Conservation (phyloP, 2,113 vertebrate species). For the Oreotrochilus melanogaster region DNA sequence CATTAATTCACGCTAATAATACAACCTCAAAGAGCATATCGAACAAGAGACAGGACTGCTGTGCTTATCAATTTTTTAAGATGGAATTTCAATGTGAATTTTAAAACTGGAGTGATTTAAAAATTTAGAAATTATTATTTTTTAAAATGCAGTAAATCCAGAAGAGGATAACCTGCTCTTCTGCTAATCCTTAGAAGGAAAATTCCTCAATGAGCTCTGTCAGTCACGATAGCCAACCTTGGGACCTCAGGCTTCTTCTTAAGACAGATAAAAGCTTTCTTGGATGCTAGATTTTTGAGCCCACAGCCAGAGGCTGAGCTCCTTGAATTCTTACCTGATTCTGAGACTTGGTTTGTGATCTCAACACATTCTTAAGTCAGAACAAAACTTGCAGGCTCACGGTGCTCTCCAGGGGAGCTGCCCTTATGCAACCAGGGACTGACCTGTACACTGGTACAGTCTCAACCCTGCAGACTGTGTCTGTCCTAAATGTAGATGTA, state of each 20-base stretch:
- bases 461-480: background rate
- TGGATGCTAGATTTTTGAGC: background rate
- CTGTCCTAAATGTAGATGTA: background rate
- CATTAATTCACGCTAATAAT: slow-evolving; percentile 70
- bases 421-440: background rate
- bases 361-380: background rate
- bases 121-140: slow-evolving; percentile 67
- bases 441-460: background rate
- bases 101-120: slow-evolving; percentile 52
- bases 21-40: slow-evolving; percentile 67
- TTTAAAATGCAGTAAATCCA: slow-evolving; percentile 46
- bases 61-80: slow-evolving; percentile 62
- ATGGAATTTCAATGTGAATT: slow-evolving; percentile 65
- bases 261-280: background rate
- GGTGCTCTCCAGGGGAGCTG: background rate
- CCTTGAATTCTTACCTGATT: background rate
- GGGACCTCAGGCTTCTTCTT: background rate
- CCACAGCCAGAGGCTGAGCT: background rate
- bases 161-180: background rate
- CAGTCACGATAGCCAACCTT: background rate
- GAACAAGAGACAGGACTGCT: slow-evolving; percentile 61
- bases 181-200: background rate
- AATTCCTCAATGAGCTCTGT: background rate
- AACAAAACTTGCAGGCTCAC: background rate
- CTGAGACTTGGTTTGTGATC: background rate